These are phyloP conservation scores for Trachymyrmex cornetzi DNA, from an alignment of 1,140 invertebrate genomes.

Conservation along the genomic window DNA sequence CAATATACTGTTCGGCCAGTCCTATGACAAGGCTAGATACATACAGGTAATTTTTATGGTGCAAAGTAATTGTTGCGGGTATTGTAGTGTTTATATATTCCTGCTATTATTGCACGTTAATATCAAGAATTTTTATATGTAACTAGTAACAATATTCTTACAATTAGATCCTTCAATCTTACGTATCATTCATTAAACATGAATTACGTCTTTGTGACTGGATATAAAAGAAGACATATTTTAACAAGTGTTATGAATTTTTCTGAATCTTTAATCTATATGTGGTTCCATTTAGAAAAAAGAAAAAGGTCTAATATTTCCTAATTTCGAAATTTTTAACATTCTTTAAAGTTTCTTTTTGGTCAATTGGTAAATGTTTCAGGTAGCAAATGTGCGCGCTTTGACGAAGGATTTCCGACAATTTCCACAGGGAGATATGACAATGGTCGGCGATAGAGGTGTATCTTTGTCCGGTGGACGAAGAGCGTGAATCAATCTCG, in stretches of 20 bases:
- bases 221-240: too few species aligned
- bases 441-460: conserved; percentile 93
- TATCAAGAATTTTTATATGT: too few species aligned
- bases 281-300: neutral
- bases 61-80: too few species aligned
- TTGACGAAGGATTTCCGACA: conserved; percentile 92
- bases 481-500: conserved; percentile 94
- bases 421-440: conserved; percentile 93
- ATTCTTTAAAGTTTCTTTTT: neutral
- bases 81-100: too few species aligned
- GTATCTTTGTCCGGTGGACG: conserved; percentile 95
- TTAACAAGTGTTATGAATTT: neutral
- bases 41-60: too few species aligned
- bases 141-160: too few species aligned
- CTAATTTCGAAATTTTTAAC: neutral
- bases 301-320: neutral
- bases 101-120: too few species aligned
- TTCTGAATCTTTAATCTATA: neutral
- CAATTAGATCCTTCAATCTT: too few species aligned
- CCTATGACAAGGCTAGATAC: too few species aligned
- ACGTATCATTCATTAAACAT: too few species aligned
- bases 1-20: too few species aligned
- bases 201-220: too few species aligned
- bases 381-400: conserved; percentile 90
- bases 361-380: conserved; percentile 5